phyloP scores from a whole-genome alignment of 2,888 invertebrate genomes.

The Sussaba pulchella region DNA sequence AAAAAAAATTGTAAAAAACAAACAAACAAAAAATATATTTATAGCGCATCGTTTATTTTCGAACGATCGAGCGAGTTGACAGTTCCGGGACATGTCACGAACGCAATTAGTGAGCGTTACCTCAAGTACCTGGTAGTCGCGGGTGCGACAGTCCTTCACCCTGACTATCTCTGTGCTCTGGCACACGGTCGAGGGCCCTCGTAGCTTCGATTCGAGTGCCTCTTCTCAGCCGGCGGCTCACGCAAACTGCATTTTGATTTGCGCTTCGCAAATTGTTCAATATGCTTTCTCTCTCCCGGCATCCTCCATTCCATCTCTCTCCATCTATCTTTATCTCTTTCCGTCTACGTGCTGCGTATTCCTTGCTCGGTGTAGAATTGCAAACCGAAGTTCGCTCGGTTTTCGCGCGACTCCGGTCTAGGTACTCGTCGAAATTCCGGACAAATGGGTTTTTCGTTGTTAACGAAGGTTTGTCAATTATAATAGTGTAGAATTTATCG shows the following conservation, averaged over 20 bases:
- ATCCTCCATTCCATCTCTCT: constrained; percentile 1
- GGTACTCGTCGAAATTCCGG: constrained; percentile 41
- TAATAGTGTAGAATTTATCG: constrained; percentile 36
- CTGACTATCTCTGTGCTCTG: constrained; percentile 67
- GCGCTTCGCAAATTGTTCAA: constrained; percentile 76
- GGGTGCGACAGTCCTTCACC: constrained; percentile 72
- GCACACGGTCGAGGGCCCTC: constrained; percentile 61
- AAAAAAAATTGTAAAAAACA: not conserved
- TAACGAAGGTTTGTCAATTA: constrained; percentile 65
- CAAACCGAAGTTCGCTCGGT: constrained; percentile 58
- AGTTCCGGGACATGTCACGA: constrained; percentile 83
- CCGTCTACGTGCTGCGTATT: not conserved
- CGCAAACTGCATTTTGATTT: constrained; percentile 82
- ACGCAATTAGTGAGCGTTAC: constrained; percentile 84
- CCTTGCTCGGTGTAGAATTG: constrained; percentile 44
- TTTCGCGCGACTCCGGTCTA: constrained; percentile 28
- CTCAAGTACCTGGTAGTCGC: constrained; percentile 77
- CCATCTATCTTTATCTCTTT: not conserved
- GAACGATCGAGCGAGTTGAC: constrained; percentile 79
- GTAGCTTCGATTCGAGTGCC: constrained; percentile 56
- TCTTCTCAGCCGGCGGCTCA: constrained; percentile 63
- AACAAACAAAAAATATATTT: constrained; percentile 32
- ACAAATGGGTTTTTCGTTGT: constrained; percentile 32
- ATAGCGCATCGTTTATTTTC: constrained; percentile 60
- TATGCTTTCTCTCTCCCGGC: constrained; percentile 59